Base-by-base conservation (phyloP, 1,140 invertebrate species). In the Lycorma delicatula region DNA sequence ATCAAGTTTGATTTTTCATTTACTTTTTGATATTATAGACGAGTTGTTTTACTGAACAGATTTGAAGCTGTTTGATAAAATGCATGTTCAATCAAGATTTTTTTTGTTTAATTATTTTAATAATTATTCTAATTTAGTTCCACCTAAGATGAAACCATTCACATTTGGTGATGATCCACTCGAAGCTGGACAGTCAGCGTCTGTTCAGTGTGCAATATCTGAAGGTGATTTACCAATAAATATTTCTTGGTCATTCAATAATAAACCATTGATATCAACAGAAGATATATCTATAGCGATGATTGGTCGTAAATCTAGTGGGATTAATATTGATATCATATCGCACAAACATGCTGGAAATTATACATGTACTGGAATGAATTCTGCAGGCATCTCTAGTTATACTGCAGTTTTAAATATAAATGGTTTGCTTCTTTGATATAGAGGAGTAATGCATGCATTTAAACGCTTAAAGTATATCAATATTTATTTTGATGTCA, bases 321-420 rank as follows among this genome's bases (percentile, higher is more conserved):
- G 74, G 23, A 59, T 75, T 2, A 69, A 65, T 26, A 89, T 92
- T 64, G 83, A 87, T 65, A 81, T 81, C 60, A 85, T 87, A n/a
- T 77, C 79, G 54, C 84, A 58, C 9, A 29, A 34, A 20, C 85
- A 89, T 71, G 80, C 83, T 60, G 87, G 87, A 65, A 86, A 84
- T 67, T 91, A 89, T 70, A 87, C 85, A 13, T 91, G 87, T 71
- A 76, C 81, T 58, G 87, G 82, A 48, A 79, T 80, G 75, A 91
- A 90, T 72, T 74, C 76, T 55, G 85, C 83, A 59, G 84, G 83
- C 36, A 72, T 71, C 65, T 70, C 75, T 57, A 77, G 79, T 63
- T 75, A 82, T 64, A 79, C 81, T 34, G 72, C 81, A 57, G 75
- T 79, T 66, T 71, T 87, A 57, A 72, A 83, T 60, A 83, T 87